Evolutionary conservation across 2,113 vertebrate species (phyloP).

Genomic region (Hypanus sabinus): DNA sequence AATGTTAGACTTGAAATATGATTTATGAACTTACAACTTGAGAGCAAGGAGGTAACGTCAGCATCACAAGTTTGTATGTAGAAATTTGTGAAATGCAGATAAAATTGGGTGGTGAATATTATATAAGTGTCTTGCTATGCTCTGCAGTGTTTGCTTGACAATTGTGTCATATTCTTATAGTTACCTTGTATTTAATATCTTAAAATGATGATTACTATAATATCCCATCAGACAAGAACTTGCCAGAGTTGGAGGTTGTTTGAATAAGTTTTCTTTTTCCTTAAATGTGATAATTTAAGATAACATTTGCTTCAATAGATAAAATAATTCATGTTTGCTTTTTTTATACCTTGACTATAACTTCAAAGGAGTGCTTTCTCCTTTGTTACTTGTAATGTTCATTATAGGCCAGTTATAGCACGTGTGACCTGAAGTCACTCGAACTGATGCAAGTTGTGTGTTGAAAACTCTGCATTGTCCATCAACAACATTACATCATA

Average conservation of each 20-base stretch:
- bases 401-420: not conserved
- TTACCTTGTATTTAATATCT: not conserved
- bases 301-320: not conserved
- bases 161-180: not conserved
- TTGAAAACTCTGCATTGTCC: not conserved
- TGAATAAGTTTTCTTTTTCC: not conserved
- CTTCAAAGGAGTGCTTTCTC: not conserved
- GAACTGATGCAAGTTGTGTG: not conserved
- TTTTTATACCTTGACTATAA: not conserved
- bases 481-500: not conserved
- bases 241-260: not conserved
- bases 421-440: not conserved
- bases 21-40: not conserved
- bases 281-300: not conserved
- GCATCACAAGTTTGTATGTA: not conserved
- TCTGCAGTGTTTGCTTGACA: not conserved
- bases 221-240: not conserved
- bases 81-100: not conserved
- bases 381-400: not conserved
- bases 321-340: not conserved
- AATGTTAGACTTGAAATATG: not conserved
- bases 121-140: not conserved
- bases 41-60: not conserved
- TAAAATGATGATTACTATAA: not conserved
- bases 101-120: not conserved